A percentile compares a stretch with the other conserved stretches of the same genome.
Conservation (phyloP, 2,113 vertebrate genomes). For the Platysteira castanea region DNA sequence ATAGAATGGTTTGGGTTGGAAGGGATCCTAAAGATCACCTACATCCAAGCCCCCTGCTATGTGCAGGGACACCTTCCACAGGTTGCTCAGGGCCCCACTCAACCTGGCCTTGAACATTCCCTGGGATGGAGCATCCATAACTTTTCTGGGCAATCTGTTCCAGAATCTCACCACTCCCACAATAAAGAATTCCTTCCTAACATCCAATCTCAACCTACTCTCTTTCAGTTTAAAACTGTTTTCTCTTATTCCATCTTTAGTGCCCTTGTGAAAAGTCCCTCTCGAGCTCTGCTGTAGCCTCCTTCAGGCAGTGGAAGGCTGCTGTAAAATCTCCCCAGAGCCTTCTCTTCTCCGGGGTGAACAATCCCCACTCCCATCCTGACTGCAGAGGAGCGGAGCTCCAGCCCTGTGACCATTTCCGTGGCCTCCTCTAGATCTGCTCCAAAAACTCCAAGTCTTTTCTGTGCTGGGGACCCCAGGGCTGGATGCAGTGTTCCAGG, state of each 20-base stretch:
- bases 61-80: neutral
- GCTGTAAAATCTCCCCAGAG: neutral
- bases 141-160: neutral
- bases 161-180: neutral
- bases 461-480: accelerated
- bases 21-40: neutral
- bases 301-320: neutral
- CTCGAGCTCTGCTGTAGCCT: neutral
- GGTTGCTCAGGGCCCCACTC: neutral
- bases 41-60: neutral
- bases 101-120: neutral
- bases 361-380: neutral
- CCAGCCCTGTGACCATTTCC: neutral
- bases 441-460: neutral
- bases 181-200: neutral
- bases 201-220: neutral
- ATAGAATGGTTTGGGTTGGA: neutral
- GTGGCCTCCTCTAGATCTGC: no score
- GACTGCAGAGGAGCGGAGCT: neutral
- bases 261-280: neutral
- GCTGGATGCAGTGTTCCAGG: neutral
- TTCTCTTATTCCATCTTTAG: no score
- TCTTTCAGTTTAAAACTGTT: neutral
- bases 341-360: neutral
- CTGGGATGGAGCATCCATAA: neutral